Base-by-base conservation (phyloP, 2,888 invertebrate genomes). In the Tipula lateralis region DNA sequence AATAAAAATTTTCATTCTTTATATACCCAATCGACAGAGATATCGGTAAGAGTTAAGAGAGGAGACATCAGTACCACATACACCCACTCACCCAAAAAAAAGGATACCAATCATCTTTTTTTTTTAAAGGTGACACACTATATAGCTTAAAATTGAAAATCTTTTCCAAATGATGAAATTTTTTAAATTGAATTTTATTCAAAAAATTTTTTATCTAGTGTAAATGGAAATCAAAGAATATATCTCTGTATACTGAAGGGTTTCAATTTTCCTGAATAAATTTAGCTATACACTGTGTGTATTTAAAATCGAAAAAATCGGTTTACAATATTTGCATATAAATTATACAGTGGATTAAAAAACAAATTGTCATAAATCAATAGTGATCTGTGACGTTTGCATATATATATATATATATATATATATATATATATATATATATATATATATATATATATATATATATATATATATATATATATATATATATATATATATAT, bases 171-270 rank as follows among this genome's bases (percentile, higher is more conserved):
- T 24, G 19, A 12, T 24, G 66, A 66, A 66, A 24, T 66, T 24
- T 66, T 19, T 66, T 19, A 66, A 66, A 66, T 66, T 66, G 66
- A 66, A 24, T 66, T 66, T 66, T 66, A 66, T 24, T 66, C 66
- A 66, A 66, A 19, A 66, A 66, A 66, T 24, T 66, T 66, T 66
- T 66, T 24, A 66, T 66, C 66, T 66, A 66, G 66, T 66, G 24
- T 66, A 66, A 24, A 66, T 66, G 66, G 24, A 66, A 66, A 66
- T 66, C 66, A 66, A 66, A 66, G 66, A 66, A 66, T n/a, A 66
- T 24, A 19, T 24, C 6, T 24, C 19, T 24, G 9, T 66, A 24
- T 66, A 66, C 9, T 66, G 66, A 66, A 66, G 66, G 66, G 66
- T 66, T 66, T 66, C 9, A 66, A 66, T 66, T 66, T 66, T 66